Base-by-base conservation (phyloP, 2,113 vertebrate genomes). In the Spermophilus dauricus region DNA sequence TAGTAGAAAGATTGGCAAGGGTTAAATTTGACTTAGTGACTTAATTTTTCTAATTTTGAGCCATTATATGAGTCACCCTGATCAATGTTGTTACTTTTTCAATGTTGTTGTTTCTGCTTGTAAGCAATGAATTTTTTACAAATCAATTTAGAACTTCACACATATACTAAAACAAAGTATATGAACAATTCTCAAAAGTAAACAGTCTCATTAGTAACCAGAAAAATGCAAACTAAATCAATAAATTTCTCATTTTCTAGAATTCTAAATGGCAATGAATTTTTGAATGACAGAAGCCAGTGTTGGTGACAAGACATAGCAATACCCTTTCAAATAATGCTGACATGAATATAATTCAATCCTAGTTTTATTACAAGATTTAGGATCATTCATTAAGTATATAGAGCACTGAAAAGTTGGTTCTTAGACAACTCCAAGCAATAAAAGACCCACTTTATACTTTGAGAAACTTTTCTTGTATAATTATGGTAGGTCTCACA, bases 81-180 rank as follows among this genome's bases (percentile, higher is more conserved):
- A 90, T 81, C 56, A 82, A 93, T 18, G 58, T 0, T 61, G 78
- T 51, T 86, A 51, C 39, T 78, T 63, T 91, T 77, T 78, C 32
- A 86, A 32, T 72, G 61, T 34, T 94, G 42, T 89, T 72, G 91
- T 53, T 94, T 91, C 18, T 90, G 3, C 75, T 93, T 77, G 12
- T 86, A 88, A 90, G 80, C 51, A 76, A 67, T 82, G 28, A 95
- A 91, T 32, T 89, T 88, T 85, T 51, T 93, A 75, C 5, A 81
- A 90, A 91, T 93, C n/a, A 93, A 85, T 81, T 92, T 72, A 77
- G 72, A 95, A 89, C 1, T 91, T 91, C 72, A 93, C 67, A 88
- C 14, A 65, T 30, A 69, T 48, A 82, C 7, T 72, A 18, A 45
- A 45, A 89, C 32, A 70, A 96, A 96, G 26, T 78, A 89, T n/a